Percentiles rank a stretch among this genome's conserved stretches.
Conservation (phyloP, 64 coral and sea anemone genomes). For the Stylophora pistillata region DNA sequence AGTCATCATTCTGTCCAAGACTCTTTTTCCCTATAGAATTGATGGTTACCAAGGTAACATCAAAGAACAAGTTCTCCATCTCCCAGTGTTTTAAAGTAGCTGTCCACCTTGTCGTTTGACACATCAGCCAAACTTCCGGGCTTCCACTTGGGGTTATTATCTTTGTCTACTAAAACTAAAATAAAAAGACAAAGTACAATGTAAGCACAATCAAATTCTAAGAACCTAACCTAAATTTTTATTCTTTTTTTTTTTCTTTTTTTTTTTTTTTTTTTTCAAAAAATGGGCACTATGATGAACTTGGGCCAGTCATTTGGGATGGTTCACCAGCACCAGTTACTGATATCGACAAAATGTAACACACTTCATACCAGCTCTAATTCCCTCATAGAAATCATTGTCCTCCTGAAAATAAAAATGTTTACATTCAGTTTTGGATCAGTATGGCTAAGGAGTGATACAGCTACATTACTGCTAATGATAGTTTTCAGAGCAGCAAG, state of each 20-base stretch:
- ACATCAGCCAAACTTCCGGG: slow-evolving; percentile 64
- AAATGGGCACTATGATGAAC: too few relatives aligned
- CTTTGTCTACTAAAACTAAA: slow-evolving; percentile 93
- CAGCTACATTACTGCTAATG: too few relatives aligned
- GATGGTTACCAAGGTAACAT: neutral
- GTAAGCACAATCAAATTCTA: neutral
- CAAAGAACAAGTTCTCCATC: slow-evolving; percentile 81
- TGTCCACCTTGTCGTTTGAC: slow-evolving; percentile 80
- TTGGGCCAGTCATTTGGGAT: too few relatives aligned
- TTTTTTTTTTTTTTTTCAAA: neutral
- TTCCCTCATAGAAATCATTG: slow-evolving; percentile 98
- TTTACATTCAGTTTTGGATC: neutral
- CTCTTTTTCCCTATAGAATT: neutral
- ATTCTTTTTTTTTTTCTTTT: neutral
- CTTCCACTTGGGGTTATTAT: slow-evolving; percentile 89
- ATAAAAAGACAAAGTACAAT: neutral
- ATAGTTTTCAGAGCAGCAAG: too few relatives aligned
- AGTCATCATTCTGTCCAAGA: neutral
- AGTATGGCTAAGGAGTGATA: neutral
- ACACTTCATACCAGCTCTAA: slow-evolving; percentile 71
- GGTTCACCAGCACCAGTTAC: neutral
- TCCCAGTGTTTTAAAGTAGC: slow-evolving; percentile 87
- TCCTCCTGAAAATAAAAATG: slow-evolving; percentile 49
- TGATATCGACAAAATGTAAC: neutral
- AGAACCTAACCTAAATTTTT: neutral